Conservation (phyloP, 2,113 vertebrate species). For the Lipophrys pholis region DNA sequence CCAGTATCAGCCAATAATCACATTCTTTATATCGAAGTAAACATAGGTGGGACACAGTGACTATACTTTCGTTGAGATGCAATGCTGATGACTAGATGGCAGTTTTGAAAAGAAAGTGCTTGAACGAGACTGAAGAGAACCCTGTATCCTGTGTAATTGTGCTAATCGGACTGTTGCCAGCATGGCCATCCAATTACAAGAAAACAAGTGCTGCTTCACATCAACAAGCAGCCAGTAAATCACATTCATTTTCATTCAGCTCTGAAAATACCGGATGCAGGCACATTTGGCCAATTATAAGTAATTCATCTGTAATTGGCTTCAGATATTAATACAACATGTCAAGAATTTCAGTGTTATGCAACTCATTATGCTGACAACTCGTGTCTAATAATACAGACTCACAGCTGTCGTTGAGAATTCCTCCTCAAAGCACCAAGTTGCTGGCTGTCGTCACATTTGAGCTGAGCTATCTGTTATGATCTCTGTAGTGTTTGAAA, state of each 20-base stretch:
- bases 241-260: constrained; percentile 32
- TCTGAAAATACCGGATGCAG: constrained; percentile 23
- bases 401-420: constrained; percentile 27
- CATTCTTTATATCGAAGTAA: too few relatives aligned
- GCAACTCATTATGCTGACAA: constrained; percentile 21
- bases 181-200: constrained; percentile 20
- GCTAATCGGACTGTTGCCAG: constrained; percentile 35
- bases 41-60: not conserved
- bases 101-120: constrained; percentile 23
- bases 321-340: constrained; percentile 57
- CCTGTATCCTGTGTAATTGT: constrained; percentile 47
- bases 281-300: constrained; percentile 56
- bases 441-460: constrained; percentile 2
- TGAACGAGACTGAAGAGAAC: constrained; percentile 26
- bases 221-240: constrained; percentile 25
- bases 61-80: not conserved
- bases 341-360: constrained; percentile 32
- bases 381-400: constrained; percentile 19
- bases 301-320: constrained; percentile 55
- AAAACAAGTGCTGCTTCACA: constrained; percentile 50
- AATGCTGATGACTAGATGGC: constrained; percentile 17
- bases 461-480: constrained; percentile 1
- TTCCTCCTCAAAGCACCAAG: constrained; percentile 12
- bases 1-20: too few relatives aligned
- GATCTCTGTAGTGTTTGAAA: constrained; percentile 9